Percentiles rank a stretch among this genome's conserved stretches.
phyloP scores from a whole-genome alignment of 2,113 vertebrate genomes.

The Neodontobutis hainanensis region DNA sequence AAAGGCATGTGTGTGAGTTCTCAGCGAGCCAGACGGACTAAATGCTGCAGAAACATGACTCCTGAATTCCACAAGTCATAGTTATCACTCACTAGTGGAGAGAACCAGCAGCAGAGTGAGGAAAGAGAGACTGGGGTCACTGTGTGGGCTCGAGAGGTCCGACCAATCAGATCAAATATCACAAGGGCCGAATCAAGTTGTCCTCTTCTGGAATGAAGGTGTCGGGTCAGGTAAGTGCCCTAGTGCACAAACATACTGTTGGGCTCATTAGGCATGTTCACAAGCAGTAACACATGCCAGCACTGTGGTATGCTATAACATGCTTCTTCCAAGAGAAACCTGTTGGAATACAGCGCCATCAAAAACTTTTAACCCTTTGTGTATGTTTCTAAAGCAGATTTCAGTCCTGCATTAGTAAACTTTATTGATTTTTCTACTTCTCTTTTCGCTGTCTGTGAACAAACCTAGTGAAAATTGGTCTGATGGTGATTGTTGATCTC shows the following conservation, averaged over 20 bases:
- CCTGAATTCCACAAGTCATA: slow-evolving; percentile 65
- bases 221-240: slow-evolving; percentile 26
- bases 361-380: too few relatives aligned
- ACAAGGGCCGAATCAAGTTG: slow-evolving; percentile 57
- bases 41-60: slow-evolving; percentile 58
- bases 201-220: slow-evolving; percentile 54
- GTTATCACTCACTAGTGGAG: slow-evolving; percentile 41
- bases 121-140: slow-evolving; percentile 24
- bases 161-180: slow-evolving; percentile 71
- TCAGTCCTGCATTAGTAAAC: too few relatives aligned
- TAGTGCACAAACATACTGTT: slow-evolving; percentile 2
- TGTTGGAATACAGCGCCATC: too few relatives aligned
- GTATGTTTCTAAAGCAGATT: too few relatives aligned
- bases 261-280: not conserved
- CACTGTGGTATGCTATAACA: too few relatives aligned
- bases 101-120: slow-evolving; percentile 14
- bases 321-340: too few relatives aligned
- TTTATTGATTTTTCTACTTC: too few relatives aligned
- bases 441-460: too few relatives aligned
- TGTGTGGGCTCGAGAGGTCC: slow-evolving; percentile 21
- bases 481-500: too few relatives aligned
- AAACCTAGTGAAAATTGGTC: too few relatives aligned
- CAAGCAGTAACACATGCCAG: not conserved
- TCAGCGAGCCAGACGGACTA: slow-evolving; percentile 47
- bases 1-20: slow-evolving; percentile 17